These are phyloP conservation scores for Momotus momota DNA, from an alignment of 2,797 vertebrate species.

Conservation along the genomic window DNA sequence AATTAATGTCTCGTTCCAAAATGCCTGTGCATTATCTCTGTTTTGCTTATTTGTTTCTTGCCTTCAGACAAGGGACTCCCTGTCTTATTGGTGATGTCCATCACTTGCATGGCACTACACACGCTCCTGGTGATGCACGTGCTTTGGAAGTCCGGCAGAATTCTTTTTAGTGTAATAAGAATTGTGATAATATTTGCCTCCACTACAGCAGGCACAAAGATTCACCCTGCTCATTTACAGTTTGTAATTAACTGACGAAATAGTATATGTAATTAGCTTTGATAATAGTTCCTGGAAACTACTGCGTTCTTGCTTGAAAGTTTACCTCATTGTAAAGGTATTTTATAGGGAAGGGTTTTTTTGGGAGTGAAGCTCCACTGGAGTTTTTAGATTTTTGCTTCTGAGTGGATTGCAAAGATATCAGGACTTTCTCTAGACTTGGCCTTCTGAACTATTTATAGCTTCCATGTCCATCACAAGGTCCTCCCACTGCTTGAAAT, in stretches of 20 bases:
- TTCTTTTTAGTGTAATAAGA: not conserved
- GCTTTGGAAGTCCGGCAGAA: not conserved
- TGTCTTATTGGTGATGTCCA: not conserved
- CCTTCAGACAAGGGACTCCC: not conserved
- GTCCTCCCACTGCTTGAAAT: not conserved
- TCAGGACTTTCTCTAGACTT: not conserved
- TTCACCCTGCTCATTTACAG: not conserved
- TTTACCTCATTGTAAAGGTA: not conserved
- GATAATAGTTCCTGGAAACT: not conserved
- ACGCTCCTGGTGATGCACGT: accelerated
- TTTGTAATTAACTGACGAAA: not conserved
- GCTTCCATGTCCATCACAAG: accelerated
- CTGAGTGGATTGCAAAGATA: not conserved
- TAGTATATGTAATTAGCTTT: not conserved
- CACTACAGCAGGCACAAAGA: not conserved
- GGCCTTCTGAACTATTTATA: not conserved
- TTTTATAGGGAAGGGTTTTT: not conserved
- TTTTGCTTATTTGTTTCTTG: not conserved
- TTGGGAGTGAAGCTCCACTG: not conserved
- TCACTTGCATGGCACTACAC: not conserved
- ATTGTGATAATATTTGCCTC: not conserved
- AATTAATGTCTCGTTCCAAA: not conserved
- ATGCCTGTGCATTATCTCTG: not conserved
- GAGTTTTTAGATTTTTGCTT: not conserved
- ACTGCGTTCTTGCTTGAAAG: not conserved